Percentiles rank a stretch among this genome's conserved stretches.
Evolutionary conservation across 1,140 invertebrate genomes (phyloP).

Genomic region (Drosophila ogumai): DNA sequence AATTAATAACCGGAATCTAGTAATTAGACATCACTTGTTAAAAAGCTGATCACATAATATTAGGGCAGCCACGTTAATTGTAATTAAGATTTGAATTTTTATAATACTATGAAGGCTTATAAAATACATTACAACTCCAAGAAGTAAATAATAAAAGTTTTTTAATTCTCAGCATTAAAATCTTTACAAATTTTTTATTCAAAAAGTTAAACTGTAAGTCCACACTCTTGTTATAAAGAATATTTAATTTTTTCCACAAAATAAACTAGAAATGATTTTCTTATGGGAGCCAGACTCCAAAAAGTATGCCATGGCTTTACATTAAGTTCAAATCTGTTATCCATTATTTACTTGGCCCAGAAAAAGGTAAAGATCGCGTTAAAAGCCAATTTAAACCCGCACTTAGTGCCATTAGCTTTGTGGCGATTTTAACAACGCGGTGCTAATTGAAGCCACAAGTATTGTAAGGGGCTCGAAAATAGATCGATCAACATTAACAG

Average conservation of each 20-base stretch:
- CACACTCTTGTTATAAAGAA: conserved; percentile 1
- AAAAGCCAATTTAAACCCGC: conserved; percentile 56
- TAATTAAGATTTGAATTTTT: background rate
- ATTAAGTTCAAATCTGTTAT: background rate
- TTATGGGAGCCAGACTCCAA: background rate
- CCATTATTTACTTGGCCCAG: conserved; percentile 22
- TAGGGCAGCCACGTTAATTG: conserved; percentile 7
- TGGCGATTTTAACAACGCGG: conserved; percentile 38
- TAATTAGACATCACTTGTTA: conserved; percentile 1
- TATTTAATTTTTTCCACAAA: background rate
- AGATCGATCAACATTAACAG: conserved; percentile 42
- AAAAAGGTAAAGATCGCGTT: conserved; percentile 33
- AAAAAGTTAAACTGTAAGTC: background rate
- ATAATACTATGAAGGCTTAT: too few species aligned
- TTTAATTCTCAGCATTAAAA: background rate
- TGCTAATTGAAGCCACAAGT: conserved; percentile 58
- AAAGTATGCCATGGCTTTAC: conserved; percentile 48
- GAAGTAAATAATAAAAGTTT: background rate
- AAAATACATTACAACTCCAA: background rate
- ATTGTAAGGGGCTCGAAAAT: conserved; percentile 22
- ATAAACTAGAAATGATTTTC: background rate
- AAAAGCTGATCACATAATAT: conserved; percentile 9
- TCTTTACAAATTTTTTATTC: background rate
- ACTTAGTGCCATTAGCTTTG: conserved; percentile 28
- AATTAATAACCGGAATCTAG: conserved; percentile 4